Base-by-base conservation (phyloP, 1,140 invertebrate genomes). In the Cyclina sinensis region DNA sequence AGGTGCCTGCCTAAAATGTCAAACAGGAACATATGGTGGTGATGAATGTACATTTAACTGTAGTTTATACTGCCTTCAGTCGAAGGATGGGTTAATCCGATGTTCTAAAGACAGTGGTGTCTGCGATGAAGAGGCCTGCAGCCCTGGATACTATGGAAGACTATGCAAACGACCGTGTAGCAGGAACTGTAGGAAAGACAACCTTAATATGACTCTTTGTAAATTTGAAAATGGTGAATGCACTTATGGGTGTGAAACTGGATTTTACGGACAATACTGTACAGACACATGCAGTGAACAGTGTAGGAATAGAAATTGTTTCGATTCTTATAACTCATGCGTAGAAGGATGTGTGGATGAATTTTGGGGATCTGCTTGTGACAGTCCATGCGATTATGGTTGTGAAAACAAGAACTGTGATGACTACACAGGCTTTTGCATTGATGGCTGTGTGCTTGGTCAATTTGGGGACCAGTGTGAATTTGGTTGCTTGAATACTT, bases 281-380 rank as follows among this genome's bases (percentile, higher is more conserved):
- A 30, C 32, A 0, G 1, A 62, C 37, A 11, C 30, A 16, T 86
- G 84, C 30, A 86, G 84, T 32, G 5, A 0, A 2, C 32, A 51
- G 24, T 86, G 84, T 37, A 37, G 18, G 14, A 78, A 78, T 30
- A 86, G 24, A 51, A 54, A 78, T 32, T 86, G 84, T 46, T 1
- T 37, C 1, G 73, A 86, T 30, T 62, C 32, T 27, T 73, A 46
- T 37, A 86, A 86, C 54, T 37, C 46, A n/a, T 86, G 84, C 51
- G 73, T 86, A 2, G 84, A 86, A 21, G 84, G 84, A 46, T 86
- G 84, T 39, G 37, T 86, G 0, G 54, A 78, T 21, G 37, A 76
- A 21, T 86, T 76, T 30, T 86, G 68, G 43, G 70, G 68, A 30
- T 18, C 9, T 18, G 54, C 24, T 35, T 86, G 84, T 46, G 84